Evolutionary conservation across 2,888 invertebrate genomes (phyloP), one percentile per base, ranked within the genome.

Genomic region (Meloe dianella): DNA sequence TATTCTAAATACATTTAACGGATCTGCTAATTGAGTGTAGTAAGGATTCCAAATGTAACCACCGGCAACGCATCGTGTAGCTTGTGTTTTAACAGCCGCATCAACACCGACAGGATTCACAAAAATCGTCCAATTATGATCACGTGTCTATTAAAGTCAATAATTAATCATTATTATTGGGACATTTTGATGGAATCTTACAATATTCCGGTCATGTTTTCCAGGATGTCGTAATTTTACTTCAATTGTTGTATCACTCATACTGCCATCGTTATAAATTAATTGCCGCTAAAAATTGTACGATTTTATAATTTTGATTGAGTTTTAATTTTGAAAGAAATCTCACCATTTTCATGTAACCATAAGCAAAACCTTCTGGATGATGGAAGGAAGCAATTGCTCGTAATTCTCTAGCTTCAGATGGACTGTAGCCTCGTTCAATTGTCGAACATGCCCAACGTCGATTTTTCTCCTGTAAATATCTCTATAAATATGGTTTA

Each of bases 41-140:
- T 89, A 93, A 0, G 96, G 96, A 86, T 96, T 96, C 95, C 95
- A 96, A 12, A 92, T 88, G 79, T 95, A 96, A 8, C 96, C 96
- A 27, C 93, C 95, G 1, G 96, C 96, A 9, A 95, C 94, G 81
- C 96, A 96, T 73, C 96, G 87, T 0, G 94, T 93, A 72, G 85
- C 85, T 67, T 91, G 89, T 41, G 92, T 90, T 81, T 91, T 88
- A 7, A 96, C 95, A 0, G 93, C 88, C 0, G 96, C 96, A 85
- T 96, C 96, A 63, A 95, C 95, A 0, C 95, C 95, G 57, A 96
- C 93, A 0, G 94, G 92, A 85, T 96, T 96, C 41, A 96, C 96
- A 82, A 89, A 96, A 75, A 96, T 91, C 61, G 93, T 92, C 96
- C 96, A 96, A 76, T 92, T 90, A 84, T 96, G 96, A 79, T 93